Percentiles rank a stretch among this genome's conserved stretches.
phyloP scores from a whole-genome alignment of 37 sponge, comb jelly and placozoan species.

The Eunapius fragilis region DNA sequence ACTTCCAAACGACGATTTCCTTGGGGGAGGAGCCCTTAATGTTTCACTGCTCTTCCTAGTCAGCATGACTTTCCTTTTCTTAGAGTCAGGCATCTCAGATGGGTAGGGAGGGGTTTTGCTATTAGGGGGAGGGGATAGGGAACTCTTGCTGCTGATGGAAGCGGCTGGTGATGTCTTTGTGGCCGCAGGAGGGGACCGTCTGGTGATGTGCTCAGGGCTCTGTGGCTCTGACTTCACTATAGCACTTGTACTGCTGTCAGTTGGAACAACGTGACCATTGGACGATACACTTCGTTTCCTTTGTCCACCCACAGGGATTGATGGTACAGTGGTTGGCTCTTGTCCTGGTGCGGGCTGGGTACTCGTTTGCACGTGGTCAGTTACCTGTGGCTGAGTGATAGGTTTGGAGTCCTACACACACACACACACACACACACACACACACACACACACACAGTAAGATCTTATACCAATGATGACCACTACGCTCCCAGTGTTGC shows the following conservation, averaged over 20 bases:
- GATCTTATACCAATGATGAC: too few relatives aligned
- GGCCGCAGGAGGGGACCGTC: background rate
- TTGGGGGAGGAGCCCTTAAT: background rate
- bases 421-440: slow-evolving; percentile 16
- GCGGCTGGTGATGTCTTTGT: background rate
- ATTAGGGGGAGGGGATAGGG: background rate
- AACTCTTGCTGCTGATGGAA: slow-evolving; percentile 6
- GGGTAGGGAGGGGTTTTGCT: background rate
- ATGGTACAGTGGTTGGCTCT: background rate
- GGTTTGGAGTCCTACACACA: background rate
- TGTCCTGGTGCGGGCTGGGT: background rate
- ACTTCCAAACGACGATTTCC: slow-evolving; percentile 8
- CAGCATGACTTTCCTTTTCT: slow-evolving; percentile 1
- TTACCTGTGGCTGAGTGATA: too few relatives aligned
- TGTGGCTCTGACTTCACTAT: background rate
- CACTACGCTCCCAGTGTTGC: too few relatives aligned
- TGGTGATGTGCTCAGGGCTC: slow-evolving; percentile 1
- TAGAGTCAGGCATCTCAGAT: background rate
- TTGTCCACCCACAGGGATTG: background rate
- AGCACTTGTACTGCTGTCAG: background rate
- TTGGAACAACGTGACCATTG: background rate
- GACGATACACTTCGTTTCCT: background rate
- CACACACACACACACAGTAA: slow-evolving; percentile 7
- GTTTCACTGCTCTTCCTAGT: background rate
- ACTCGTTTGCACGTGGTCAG: background rate